Percentiles rank a stretch among this genome's conserved stretches.
These are phyloP conservation scores for Azorinus chamasolen DNA, from an alignment of 2,888 invertebrate species.

Conservation along the genomic window DNA sequence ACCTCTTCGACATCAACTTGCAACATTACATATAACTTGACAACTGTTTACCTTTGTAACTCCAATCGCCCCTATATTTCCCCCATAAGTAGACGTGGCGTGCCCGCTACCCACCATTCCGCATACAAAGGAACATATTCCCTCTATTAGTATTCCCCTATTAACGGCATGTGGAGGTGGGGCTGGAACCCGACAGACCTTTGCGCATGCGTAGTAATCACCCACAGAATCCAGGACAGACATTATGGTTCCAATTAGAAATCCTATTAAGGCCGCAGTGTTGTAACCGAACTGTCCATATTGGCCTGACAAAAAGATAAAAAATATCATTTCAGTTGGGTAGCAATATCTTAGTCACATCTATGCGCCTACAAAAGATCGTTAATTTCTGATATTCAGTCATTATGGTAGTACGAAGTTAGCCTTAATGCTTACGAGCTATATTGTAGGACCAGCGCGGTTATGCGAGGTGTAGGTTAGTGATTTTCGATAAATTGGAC, in stretches of 20 bases:
- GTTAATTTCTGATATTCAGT: too few species aligned
- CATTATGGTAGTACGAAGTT: too few species aligned
- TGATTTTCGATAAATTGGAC: too few species aligned
- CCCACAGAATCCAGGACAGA: constrained; percentile 88
- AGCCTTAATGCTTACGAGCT: too few species aligned
- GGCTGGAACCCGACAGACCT: constrained; percentile 90
- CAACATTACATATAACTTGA: too few species aligned
- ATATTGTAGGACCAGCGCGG: too few species aligned
- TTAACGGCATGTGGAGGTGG: constrained; percentile 95
- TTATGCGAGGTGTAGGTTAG: too few species aligned
- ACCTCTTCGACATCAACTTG: too few species aligned
- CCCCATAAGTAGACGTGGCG: constrained; percentile 95
- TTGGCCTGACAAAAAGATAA: constrained; percentile 66
- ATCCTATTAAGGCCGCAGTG: constrained; percentile 69
- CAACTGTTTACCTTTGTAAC: constrained; percentile 94
- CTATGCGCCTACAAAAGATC: too few species aligned
- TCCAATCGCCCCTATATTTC: constrained; percentile 95
- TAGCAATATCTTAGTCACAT: too few species aligned
- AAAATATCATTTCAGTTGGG: too few species aligned
- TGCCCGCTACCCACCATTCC: constrained; percentile 95
- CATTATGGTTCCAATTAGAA: constrained; percentile 74
- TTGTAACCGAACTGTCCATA: constrained; percentile 75
- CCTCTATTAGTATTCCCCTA: constrained; percentile 91
- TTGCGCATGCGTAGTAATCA: constrained; percentile 95
- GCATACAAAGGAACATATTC: constrained; percentile 92